Conservation (phyloP, 2,888 invertebrate species). For the Agriopis aurantiaria region DNA sequence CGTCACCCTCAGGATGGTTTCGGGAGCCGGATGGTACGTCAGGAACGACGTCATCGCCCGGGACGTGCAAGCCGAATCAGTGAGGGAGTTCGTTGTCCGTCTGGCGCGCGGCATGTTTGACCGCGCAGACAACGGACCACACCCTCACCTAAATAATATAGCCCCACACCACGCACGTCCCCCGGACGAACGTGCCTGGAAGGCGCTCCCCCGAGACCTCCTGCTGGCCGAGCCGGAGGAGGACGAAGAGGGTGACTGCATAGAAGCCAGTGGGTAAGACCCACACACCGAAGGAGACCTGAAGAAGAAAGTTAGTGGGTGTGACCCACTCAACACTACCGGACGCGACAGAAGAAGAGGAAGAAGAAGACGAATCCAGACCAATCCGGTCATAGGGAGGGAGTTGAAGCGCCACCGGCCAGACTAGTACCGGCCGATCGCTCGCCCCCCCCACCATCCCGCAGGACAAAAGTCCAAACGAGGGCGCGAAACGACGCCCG, state of each 20-base stretch:
- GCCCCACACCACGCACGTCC: background rate
- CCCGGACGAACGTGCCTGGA: background rate
- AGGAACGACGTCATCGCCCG: slow-evolving; percentile 20
- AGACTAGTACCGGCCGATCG: no score
- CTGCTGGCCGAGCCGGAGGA: background rate
- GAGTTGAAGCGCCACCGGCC: no score
- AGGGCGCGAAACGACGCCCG: no score
- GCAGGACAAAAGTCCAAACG: no score
- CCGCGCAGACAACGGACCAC: slow-evolving; percentile 10
- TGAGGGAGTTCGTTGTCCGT: slow-evolving; percentile 16
- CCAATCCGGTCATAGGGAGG: background rate
- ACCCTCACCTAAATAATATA: background rate
- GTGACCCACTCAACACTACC: no score
- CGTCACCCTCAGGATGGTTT: slow-evolving; percentile 3
- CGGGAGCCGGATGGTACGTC: slow-evolving; percentile 15
- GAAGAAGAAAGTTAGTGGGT: background rate
- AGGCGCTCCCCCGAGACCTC: slow-evolving; percentile 3
- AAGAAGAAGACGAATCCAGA: no score
- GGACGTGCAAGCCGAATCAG: slow-evolving; percentile 15
- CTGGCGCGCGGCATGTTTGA: slow-evolving; percentile 1
- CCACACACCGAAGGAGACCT: no score
- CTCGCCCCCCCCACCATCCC: no score
- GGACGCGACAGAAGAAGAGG: no score
- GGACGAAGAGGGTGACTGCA: background rate
- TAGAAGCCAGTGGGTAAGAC: no score